A percentile compares a stretch with the other conserved stretches of the same genome.
phyloP scores from a whole-genome alignment of 2,888 invertebrate genomes.

The Mantis religiosa region DNA sequence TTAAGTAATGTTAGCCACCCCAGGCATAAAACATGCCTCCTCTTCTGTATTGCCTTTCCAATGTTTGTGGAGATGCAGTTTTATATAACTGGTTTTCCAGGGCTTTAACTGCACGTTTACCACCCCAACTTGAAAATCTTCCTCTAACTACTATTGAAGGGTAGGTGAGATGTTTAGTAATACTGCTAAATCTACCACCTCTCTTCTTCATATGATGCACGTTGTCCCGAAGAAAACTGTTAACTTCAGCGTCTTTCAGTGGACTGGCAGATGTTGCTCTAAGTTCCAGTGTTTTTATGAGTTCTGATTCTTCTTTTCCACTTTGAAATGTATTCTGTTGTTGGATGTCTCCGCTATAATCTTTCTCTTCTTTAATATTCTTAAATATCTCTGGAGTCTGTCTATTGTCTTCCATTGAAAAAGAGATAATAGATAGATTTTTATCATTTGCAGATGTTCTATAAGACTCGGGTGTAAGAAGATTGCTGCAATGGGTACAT shows the following conservation, averaged over 20 bases:
- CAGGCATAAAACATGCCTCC: background rate
- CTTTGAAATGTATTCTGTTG: background rate
- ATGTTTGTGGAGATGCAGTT: background rate
- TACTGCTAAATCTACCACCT: background rate
- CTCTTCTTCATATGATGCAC: background rate
- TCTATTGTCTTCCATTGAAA: background rate
- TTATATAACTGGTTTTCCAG: background rate
- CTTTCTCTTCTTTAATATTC: background rate
- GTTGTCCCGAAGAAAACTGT: background rate
- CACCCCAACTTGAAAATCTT: background rate
- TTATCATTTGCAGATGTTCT: background rate
- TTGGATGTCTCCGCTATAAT: background rate
- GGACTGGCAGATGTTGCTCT: background rate
- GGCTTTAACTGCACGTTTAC: background rate
- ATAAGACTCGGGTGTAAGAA: background rate
- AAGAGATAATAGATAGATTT: background rate
- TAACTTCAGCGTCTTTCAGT: background rate
- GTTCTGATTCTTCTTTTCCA: background rate
- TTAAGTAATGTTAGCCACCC: background rate
- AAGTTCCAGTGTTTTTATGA: background rate
- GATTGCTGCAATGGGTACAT: background rate
- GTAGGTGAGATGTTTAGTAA: background rate
- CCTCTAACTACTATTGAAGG: background rate
- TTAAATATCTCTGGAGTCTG: background rate
- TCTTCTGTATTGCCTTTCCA: background rate